A percentile compares a stretch with the other conserved stretches of the same genome.
Evolutionary conservation across 2,888 invertebrate genomes (phyloP).

Genomic region (Phytoseiulus persimilis): DNA sequence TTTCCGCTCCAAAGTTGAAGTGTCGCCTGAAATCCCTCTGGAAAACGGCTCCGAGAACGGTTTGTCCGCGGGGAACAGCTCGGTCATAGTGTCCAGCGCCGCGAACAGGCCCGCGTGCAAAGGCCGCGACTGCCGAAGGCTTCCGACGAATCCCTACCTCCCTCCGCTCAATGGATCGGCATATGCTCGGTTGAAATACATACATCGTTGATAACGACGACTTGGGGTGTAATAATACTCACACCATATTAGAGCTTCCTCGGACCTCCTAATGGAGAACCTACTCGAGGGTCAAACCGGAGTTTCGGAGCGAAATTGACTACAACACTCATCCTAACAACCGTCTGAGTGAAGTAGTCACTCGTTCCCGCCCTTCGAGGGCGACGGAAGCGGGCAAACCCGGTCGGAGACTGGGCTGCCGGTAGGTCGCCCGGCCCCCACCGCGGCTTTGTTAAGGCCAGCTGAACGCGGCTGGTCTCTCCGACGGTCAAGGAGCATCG

Average conservation of each 20-base stretch:
- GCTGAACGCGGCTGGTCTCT: neutral
- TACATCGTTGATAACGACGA: neutral
- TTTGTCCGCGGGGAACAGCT: too few relatives aligned
- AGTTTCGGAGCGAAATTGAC: neutral
- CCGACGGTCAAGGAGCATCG: neutral
- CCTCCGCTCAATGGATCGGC: neutral
- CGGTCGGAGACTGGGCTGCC: neutral
- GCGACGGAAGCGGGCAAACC: neutral
- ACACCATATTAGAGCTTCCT: neutral
- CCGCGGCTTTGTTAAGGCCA: neutral
- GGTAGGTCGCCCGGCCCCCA: neutral
- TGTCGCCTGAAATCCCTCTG: too few relatives aligned
- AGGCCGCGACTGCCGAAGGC: too few relatives aligned
- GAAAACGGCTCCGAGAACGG: too few relatives aligned
- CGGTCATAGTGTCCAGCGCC: too few relatives aligned
- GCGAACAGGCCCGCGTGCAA: too few relatives aligned
- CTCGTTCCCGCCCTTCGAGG: neutral
- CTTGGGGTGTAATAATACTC: neutral
- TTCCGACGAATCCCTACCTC: too few relatives aligned
- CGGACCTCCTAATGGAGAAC: neutral
- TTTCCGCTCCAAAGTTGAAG: too few relatives aligned
- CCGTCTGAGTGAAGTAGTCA: neutral
- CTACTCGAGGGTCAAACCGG: too few relatives aligned
- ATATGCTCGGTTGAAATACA: neutral
- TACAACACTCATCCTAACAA: neutral